These are phyloP conservation scores for Hecatera dysodea DNA, from an alignment of 2,888 invertebrate genomes.

Conservation along the genomic window DNA sequence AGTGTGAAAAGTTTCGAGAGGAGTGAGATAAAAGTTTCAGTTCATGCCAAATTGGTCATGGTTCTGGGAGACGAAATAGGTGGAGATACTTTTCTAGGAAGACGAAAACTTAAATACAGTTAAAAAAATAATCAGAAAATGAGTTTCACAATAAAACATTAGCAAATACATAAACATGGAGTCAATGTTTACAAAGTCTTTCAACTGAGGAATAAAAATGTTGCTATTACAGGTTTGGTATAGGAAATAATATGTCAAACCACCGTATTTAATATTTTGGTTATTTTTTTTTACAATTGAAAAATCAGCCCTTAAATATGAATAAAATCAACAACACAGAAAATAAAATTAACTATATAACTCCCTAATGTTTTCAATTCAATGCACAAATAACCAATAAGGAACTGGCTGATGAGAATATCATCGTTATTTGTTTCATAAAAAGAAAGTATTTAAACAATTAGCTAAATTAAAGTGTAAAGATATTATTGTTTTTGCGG, in stretches of 20 bases:
- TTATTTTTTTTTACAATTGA: too few species aligned
- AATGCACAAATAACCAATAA: neutral
- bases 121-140: neutral
- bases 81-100: neutral
- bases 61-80: neutral
- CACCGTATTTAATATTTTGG: too few species aligned
- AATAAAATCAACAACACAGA: neutral
- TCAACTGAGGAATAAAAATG: too few species aligned
- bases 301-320: neutral
- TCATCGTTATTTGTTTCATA: neutral
- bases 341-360: neutral
- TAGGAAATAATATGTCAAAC: too few species aligned
- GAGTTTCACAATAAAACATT: neutral
- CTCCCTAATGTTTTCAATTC: too few species aligned
- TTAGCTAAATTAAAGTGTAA: neutral
- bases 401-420: neutral
- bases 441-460: neutral
- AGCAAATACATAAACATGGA: neutral
- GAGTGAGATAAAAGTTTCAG: neutral
- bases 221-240: too few species aligned
- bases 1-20: constrained; percentile 6
- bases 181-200: neutral
- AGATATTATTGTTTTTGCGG: too few species aligned
- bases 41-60: neutral
- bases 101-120: neutral